Base-by-base conservation (phyloP, 1,140 invertebrate genomes). In the Conus ventricosus region DNA sequence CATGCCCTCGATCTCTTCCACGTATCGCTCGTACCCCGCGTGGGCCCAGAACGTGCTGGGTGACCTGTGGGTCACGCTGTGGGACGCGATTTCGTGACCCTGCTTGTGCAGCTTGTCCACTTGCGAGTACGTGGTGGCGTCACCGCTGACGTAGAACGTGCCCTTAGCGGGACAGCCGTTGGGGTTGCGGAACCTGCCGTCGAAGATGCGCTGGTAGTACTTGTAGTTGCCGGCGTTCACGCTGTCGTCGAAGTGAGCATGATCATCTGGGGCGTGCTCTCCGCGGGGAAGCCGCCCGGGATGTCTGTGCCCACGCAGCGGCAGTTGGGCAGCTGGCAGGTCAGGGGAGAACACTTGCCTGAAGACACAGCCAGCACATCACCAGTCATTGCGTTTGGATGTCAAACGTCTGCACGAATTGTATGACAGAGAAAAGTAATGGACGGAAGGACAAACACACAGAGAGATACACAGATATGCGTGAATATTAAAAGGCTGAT, bases 221-320 rank as follows among this genome's bases (percentile, higher is more conserved):
- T 98, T 98, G 93, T 99, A 99, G 95, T 99, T 99, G 95, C 99
- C 99, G 95, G 98, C 98, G 95, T 99, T 99, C 94, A 99, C 98
- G 92, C 98, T 98, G 93, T 99, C 98, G 94, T 99, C 98, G 93
- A 99, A 99, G 98, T 99, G 92, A 99, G 98, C 89, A 98, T 99
- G 93, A 99, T 97, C 98, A 99, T 99, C 96, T 99, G 98, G 1
- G 98, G 98, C n/a, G 84, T 89, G 23, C 93, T 88, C 15, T 91
- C 85, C 4, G 90, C 87, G 17, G 91, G 85, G 76, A 94, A 63
- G 76, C 92, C 97, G 20, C 97, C 97, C 75, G 98, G 98, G 90
- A 98, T 97, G 78, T 98, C 89, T 2, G 87, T 80, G 13, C 90
- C 89, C 10, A 90, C 83, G 63, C 91, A 92, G 10, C 88, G 87